Base-by-base conservation (phyloP, 2,113 vertebrate genomes). In the Callionymus lyra region DNA sequence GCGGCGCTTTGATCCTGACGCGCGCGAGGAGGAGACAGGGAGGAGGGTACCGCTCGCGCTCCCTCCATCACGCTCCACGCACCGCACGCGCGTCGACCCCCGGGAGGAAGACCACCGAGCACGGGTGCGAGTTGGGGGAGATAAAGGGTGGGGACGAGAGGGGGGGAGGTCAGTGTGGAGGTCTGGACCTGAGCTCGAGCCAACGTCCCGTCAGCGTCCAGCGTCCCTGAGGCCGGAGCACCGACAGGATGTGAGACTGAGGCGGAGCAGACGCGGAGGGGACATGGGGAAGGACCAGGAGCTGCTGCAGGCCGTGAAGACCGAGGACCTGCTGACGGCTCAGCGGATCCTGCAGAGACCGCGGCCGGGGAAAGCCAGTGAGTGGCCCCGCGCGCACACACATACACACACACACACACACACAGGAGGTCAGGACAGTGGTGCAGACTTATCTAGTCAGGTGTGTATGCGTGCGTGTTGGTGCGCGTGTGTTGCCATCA, bases 211-310 rank as follows among this genome's bases (percentile, higher is more conserved):
- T 27, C 21, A 27, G 4, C 21, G 21, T 8, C 8, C 21, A 27
- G 21, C 21, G 21, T 27, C 21, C 21, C 21, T 8, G 21, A n/a
- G n/a, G n/a, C n/a, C n/a, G n/a, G n/a, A n/a, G n/a, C n/a, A n/a
- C n/a, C 21, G 21, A 4, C 21, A 27, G 21, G 21, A 27, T 27
- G 21, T 27, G n/a, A n/a, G n/a, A n/a, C n/a, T n/a, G n/a, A n/a
- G n/a, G n/a, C n/a, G n/a, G n/a, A 27, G 21, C 21, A 4, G 21
- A 27, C 4, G 21, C 21, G 4, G 4, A 74, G 51, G 66, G 76
- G 87, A 87, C 84, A 95, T 94, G 91, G 92, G 91, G 86, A 96
- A 94, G 81, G 92, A 96, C 87, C 92, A 94, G 83, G 92, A 96
- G 86, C 86, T 96, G 76, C 87, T 96, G 72, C 91, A 93, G 86